Evolutionary conservation across 2,113 vertebrate species (phyloP).

Genomic region (Sturnus vulgaris): DNA sequence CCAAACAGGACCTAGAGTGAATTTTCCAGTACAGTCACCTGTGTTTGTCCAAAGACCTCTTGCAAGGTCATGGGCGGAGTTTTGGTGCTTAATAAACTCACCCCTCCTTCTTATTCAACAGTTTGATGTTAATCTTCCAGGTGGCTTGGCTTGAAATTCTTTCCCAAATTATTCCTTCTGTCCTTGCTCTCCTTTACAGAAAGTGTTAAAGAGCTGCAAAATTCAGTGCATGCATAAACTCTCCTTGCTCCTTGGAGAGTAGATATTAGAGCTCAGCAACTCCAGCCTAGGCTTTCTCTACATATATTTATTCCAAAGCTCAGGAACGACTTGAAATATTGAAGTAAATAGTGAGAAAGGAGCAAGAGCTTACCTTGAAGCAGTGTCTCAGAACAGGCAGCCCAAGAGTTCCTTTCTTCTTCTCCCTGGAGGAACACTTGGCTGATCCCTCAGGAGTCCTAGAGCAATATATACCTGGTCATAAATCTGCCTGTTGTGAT

Average conservation of each 20-base stretch:
- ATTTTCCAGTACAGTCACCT: background rate
- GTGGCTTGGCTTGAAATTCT: background rate
- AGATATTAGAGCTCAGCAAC: background rate
- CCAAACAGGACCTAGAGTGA: background rate
- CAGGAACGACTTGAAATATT: background rate
- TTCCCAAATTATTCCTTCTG: background rate
- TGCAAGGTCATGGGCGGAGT: background rate
- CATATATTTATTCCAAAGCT: background rate
- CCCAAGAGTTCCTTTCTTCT: background rate
- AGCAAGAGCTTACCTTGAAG: background rate
- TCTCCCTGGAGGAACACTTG: fast-evolving
- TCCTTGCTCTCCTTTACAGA: background rate
- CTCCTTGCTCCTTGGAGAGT: background rate
- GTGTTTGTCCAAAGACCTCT: background rate
- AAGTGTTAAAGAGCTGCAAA: background rate
- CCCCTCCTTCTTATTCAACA: background rate
- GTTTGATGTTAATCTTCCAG: background rate
- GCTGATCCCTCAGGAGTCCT: background rate
- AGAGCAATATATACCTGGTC: background rate
- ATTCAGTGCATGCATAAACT: background rate
- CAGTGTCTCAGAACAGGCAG: background rate
- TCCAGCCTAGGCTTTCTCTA: background rate
- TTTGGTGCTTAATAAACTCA: background rate
- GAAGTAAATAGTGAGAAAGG: background rate
- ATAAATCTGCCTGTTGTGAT: background rate